Evolutionary conservation across 2,113 vertebrate genomes (phyloP), one percentile per base, ranked within the genome.

Genomic region (Datnioides undecimradiatus): DNA sequence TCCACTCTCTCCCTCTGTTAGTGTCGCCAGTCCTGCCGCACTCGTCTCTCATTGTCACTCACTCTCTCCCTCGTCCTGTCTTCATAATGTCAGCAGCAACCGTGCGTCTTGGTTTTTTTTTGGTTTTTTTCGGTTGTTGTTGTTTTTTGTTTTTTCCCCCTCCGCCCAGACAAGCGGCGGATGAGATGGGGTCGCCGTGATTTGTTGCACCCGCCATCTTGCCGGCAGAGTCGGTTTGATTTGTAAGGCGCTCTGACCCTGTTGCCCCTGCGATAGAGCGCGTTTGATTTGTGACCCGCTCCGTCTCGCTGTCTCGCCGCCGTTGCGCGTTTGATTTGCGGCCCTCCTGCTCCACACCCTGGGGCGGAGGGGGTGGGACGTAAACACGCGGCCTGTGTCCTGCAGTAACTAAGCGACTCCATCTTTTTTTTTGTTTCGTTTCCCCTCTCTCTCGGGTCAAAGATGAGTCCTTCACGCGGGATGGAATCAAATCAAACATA

Each of bases 261-360:
- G 73, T 51, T 68, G 76, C 82, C 75, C 68, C 17, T n/a, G 70
- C 72, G 17, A 64, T 33, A 23, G 58, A 73, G 76, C 33, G 3
- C 25, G 5, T 82, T 87, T 93, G 92, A 93, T 93, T 90, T 92
- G 92, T 62, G 84, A 81, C 54, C 40, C 16, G 7, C 73, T 83
- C 70, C 1, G 46, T 76, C 84, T 68, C 58, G 49, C 43, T 0
- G 76, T 80, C 81, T 77, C 43, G 40, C 60, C 33, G 57, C 60
- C 25, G 51, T 70, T 83, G 67, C 34, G 10, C 1, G 13, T 84
- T 84, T 90, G 88, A 92, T 93, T 91, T 89, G 90, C 4, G 46
- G 27, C 43, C 65, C 49, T 60, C 38, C 57, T 1, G 60, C 49
- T 59, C 62, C 34, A 4, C 17, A 2, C 46, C 6, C 2, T 69